phyloP scores from a whole-genome alignment of 1,140 invertebrate genomes.

The Stegodyphus mimosarum region DNA sequence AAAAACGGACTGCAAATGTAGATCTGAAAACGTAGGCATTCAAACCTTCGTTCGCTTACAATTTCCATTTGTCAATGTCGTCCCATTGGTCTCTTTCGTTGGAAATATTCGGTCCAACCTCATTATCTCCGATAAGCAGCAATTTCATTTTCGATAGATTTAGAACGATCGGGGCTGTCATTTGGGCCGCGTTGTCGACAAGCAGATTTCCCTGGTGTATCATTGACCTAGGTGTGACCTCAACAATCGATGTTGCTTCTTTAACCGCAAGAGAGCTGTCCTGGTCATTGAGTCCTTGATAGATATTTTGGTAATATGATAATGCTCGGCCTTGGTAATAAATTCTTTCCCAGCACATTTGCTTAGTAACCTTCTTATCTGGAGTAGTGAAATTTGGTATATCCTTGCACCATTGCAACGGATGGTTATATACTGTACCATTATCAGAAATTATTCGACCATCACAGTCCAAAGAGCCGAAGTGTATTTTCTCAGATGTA shows the following conservation, averaged over 20 bases:
- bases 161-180: constrained; percentile 6
- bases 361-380: background rate
- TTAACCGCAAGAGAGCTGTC: background rate
- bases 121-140: constrained; percentile 50
- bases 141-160: constrained; percentile 58
- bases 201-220: background rate
- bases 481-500: constrained; percentile 8
- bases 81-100: constrained; percentile 32
- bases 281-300: constrained; percentile 18
- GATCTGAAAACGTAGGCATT: too few relatives aligned
- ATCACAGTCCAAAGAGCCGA: constrained; percentile 17
- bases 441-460: constrained; percentile 22
- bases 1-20: too few relatives aligned
- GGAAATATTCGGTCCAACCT: constrained; percentile 20
- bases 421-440: constrained; percentile 1
- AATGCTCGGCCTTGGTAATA: constrained; percentile 48
- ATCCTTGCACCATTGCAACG: constrained; percentile 2
- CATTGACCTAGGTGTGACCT: constrained; percentile 34
- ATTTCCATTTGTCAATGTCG: constrained; percentile 35
- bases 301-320: constrained; percentile 3
- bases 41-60: background rate
- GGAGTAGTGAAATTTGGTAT: background rate
- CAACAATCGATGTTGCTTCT: constrained; percentile 7
- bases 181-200: background rate
- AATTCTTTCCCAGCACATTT: constrained; percentile 16